phyloP scores from a whole-genome alignment of 2,888 invertebrate species.

The Nomada lathburiana region DNA sequence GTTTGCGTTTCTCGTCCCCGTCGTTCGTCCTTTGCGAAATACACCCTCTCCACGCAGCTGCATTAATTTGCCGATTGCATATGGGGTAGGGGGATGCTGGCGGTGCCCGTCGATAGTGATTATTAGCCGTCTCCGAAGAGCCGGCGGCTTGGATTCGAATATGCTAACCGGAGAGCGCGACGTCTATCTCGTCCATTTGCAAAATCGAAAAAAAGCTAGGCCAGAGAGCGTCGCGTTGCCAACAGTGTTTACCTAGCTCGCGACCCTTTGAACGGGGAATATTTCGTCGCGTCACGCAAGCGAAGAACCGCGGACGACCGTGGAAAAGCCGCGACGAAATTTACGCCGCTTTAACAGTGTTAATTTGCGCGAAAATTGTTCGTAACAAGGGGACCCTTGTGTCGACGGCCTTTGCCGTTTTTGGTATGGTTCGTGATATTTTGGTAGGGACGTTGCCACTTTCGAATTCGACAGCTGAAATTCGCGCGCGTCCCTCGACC shows the following conservation, averaged over 20 bases:
- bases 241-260: slow-evolving; percentile 3
- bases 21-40: slow-evolving; percentile 38
- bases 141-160: slow-evolving; percentile 29
- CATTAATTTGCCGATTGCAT: slow-evolving; percentile 59
- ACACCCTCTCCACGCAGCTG: slow-evolving; percentile 30
- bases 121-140: slow-evolving; percentile 41
- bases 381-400: background rate
- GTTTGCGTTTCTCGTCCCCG: slow-evolving; percentile 6
- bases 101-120: slow-evolving; percentile 45
- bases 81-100: slow-evolving; percentile 12
- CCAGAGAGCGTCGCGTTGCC: background rate
- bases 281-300: slow-evolving; percentile 18
- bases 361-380: slow-evolving; percentile 24
- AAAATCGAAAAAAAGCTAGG: slow-evolving; percentile 31
- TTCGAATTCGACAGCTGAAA: background rate
- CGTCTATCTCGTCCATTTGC: slow-evolving; percentile 23
- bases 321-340: slow-evolving; percentile 8
- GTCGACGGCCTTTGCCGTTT: background rate
- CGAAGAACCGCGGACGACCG: background rate
- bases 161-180: slow-evolving; percentile 20
- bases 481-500: background rate
- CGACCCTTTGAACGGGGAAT: slow-evolving; percentile 25
- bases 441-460: background rate
- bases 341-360: background rate
- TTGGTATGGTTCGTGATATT: background rate